Percentiles rank a stretch among this genome's conserved stretches.
Evolutionary conservation across 1,140 invertebrate genomes (phyloP).

Genomic region (Maniola jurtina): DNA sequence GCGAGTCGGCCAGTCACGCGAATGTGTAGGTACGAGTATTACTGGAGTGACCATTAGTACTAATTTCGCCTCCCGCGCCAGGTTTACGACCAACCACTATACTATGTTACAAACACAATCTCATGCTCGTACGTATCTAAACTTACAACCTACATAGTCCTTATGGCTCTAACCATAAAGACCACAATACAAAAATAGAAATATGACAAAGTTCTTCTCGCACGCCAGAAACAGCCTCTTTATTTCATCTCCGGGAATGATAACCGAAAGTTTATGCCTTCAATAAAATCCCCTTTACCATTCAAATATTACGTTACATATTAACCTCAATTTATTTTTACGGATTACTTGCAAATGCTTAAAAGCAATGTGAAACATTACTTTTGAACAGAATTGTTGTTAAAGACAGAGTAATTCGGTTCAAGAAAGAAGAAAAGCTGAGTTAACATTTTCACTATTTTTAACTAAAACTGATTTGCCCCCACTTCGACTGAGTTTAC

Average conservation of each 20-base stretch:
- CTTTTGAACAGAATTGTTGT: too few species aligned
- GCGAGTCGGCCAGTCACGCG: conserved; percentile 49
- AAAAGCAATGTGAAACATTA: neutral
- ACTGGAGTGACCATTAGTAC: conserved; percentile 54
- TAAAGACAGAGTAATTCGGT: too few species aligned
- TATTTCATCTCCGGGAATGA: conserved; percentile 31
- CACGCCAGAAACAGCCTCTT: conserved; percentile 9
- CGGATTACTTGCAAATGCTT: too few species aligned
- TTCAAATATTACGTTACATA: conserved; percentile 1
- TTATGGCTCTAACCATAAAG: conserved; percentile 8
- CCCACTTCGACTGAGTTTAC: too few species aligned
- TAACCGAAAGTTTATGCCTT: conserved; percentile 27
- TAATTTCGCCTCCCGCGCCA: conserved; percentile 51
- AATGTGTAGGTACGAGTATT: conserved; percentile 38
- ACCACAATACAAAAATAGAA: neutral
- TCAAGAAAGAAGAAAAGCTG: too few species aligned
- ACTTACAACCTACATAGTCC: neutral
- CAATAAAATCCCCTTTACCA: conserved; percentile 21
- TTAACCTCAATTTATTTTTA: neutral
- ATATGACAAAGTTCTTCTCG: neutral
- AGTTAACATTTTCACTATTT: too few species aligned
- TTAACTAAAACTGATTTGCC: too few species aligned
- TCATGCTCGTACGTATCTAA: conserved; percentile 3
- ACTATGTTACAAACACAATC: conserved; percentile 25
- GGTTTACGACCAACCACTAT: conserved; percentile 46